Base-by-base conservation (phyloP, 2,113 vertebrate species). In the Globicephala melas region DNA sequence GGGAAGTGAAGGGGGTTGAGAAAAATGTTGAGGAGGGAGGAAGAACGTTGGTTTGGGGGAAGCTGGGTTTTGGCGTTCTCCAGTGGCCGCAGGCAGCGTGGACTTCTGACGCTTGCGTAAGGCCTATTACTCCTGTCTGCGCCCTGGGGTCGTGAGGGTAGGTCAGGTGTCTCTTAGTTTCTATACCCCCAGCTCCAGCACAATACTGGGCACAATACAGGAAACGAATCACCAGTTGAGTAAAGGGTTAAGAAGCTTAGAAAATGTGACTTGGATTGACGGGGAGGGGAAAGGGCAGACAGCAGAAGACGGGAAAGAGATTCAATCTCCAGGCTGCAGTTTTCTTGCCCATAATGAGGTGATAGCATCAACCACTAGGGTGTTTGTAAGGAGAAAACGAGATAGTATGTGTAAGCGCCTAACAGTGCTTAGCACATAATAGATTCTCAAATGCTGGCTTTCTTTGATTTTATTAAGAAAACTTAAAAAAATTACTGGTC, bases 141-240 rank as follows among this genome's bases (percentile, higher is more conserved):
- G 20, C 60, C 1, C 14, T 15, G 31, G 28, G 28, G 58, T 36
- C 9, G 8, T 41, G 36, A n/a, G 9, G 50, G 28, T 47, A 13
- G 25, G 7, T 4, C 8, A 28, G n/a, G 4, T 41, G 17, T 3
- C 3, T 26, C 17, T 58, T 17, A 1, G 26, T 4, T 44, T 63
- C 20, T 5, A 41, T 44, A 50, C 1, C 10, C 23, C 12, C 6
- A 23, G 63, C n/a, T 20, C 41, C 44, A 7, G 73, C 36, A 12
- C 67, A 10, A 1, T 10, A 36, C 28, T 28, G 20, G 50, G 13
- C 23, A 28, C 17, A 8, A 23, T 26, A 20, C 28, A 12, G 3
- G 8, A 31, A 82, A 65, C 12, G 38, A 31, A 58, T 8, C 31
- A n/a, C 1, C 38, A 36, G 71, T 36, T 73, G 44, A 89, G 25